Evolutionary conservation across 1,140 invertebrate genomes (phyloP).

Genomic region (Leptinotarsa defecta): DNA sequence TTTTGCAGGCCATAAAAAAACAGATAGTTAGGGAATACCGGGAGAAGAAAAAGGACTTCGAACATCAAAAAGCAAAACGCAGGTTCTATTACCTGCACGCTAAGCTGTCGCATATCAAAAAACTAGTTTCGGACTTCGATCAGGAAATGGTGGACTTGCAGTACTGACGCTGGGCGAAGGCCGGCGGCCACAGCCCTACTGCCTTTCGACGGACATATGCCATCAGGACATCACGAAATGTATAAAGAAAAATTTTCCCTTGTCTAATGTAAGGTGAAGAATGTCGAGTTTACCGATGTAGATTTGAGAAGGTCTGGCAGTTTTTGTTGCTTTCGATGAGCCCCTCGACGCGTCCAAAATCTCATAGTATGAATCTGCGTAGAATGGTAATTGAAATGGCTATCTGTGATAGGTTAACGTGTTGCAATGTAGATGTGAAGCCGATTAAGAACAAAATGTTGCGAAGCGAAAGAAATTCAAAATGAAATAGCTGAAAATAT

Average conservation of each 20-base stretch:
- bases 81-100: constrained; percentile 86
- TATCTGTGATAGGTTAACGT: not conserved
- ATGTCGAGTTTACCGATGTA: not conserved
- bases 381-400: constrained; percentile 2
- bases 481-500: too few species aligned
- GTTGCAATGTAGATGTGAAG: not conserved
- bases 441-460: not conserved
- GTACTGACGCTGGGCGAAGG: constrained; percentile 27
- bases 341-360: not conserved
- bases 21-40: constrained; percentile 83
- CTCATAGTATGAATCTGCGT: constrained; percentile 5
- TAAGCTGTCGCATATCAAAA: constrained; percentile 89
- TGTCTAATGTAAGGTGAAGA: not conserved
- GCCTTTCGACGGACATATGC: constrained; percentile 23
- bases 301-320: not conserved
- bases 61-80: constrained; percentile 72
- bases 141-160: constrained; percentile 48
- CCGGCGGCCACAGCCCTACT: constrained; percentile 15
- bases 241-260: constrained; percentile 18
- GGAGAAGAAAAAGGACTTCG: constrained; percentile 72
- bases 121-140: constrained; percentile 82
- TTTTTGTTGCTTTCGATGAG: constrained; percentile 16
- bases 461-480: too few species aligned
- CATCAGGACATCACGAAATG: constrained; percentile 29
- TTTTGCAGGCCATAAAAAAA: constrained; percentile 68